These are phyloP conservation scores for Gadopsis marmoratus DNA, from an alignment of 2,797 vertebrate species.

Conservation along the genomic window DNA sequence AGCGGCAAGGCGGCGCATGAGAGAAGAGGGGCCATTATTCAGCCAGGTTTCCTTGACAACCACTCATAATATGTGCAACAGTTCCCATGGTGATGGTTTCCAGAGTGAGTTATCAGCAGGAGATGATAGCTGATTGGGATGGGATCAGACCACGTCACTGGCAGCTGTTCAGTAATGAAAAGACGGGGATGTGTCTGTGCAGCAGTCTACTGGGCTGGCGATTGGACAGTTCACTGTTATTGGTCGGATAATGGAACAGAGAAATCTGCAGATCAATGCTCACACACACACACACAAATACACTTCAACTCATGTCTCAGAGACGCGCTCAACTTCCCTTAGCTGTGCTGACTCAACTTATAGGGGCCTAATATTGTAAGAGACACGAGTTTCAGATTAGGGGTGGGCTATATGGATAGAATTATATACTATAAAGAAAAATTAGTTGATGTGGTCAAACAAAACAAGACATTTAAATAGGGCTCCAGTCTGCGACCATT, in stretches of 20 bases:
- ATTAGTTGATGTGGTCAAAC: too few relatives aligned
- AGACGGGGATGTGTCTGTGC: conserved; percentile 35
- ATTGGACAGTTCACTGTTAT: not conserved
- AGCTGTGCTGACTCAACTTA: conserved; percentile 42
- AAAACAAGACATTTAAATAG: too few relatives aligned
- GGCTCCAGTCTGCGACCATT: too few relatives aligned
- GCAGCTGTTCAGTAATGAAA: conserved; percentile 42
- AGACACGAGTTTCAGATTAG: not conserved
- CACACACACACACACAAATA: not conserved
- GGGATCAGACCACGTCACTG: conserved; percentile 47
- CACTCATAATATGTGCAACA: conserved; percentile 77
- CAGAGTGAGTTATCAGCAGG: conserved; percentile 65
- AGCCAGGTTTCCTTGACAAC: conserved; percentile 84
- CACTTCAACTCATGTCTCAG: not conserved
- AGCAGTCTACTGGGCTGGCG: conserved; percentile 32
- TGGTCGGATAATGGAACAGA: conserved; percentile 32
- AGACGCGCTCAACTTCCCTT: conserved; percentile 4
- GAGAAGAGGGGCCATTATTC: conserved; percentile 66
- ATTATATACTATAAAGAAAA: not conserved
- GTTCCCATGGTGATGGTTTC: conserved; percentile 85
- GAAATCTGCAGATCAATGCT: conserved; percentile 36
- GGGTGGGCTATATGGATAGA: not conserved
- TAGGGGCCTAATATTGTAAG: not conserved
- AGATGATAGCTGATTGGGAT: conserved; percentile 70
- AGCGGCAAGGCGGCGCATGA: conserved; percentile 42